Percentiles rank a stretch among this genome's conserved stretches.
phyloP scores from a whole-genome alignment of 2,797 vertebrate genomes.

The Pitangus sulphuratus region DNA sequence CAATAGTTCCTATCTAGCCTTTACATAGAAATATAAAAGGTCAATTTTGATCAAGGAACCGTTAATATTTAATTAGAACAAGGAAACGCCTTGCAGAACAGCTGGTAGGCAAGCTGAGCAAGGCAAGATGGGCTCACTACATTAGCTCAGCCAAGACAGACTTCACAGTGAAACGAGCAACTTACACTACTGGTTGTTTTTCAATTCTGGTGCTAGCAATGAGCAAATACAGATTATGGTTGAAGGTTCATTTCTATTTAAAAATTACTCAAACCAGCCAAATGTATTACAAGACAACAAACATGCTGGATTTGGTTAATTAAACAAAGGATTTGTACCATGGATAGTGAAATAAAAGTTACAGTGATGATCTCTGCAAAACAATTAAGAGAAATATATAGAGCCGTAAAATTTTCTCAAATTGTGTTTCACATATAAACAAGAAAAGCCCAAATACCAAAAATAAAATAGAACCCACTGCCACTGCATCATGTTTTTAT shows the following conservation, averaged over 20 bases:
- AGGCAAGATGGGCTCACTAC: not conserved
- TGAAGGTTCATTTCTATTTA: not conserved
- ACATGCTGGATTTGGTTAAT: not conserved
- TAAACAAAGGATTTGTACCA: not conserved
- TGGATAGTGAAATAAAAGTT: not conserved
- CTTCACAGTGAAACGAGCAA: not conserved
- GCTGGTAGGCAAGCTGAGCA: not conserved
- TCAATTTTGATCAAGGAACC: not conserved
- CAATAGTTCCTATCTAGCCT: not conserved
- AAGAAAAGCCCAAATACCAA: not conserved
- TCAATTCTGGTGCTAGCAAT: not conserved
- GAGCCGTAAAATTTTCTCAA: not conserved
- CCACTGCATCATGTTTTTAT: not conserved
- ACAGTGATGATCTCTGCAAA: not conserved
- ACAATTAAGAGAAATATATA: not conserved
- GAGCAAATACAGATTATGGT: not conserved
- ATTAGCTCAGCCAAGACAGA: not conserved
- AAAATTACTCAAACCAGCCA: not conserved
- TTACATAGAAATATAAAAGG: not conserved
- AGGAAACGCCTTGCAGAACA: not conserved
- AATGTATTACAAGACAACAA: not conserved
- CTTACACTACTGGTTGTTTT: not conserved
- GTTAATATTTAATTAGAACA: not conserved
- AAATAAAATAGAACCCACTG: not conserved
- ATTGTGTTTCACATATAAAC: not conserved